Base-by-base conservation (phyloP, 1,140 invertebrate genomes). In the Oncopodura yosiiana region DNA sequence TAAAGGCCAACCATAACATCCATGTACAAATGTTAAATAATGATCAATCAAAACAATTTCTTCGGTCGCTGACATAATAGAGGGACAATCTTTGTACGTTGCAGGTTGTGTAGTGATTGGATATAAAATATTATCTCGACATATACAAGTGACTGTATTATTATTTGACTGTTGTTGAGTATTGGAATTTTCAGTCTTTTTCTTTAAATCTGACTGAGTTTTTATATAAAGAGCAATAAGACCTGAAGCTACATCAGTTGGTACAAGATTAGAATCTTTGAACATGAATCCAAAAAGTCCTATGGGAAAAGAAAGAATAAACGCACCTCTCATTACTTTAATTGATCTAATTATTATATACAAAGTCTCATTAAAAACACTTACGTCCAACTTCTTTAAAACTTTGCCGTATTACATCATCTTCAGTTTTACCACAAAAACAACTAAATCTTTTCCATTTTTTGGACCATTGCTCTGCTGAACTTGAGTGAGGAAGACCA, bases 171-270 rank as follows among this genome's bases (percentile, higher is more conserved):
- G 29, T 50, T 30, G 11, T 23, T 26, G 11, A 11, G 30, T 9
- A 21, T 24, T 18, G 42, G 8, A 12, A 39, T 24, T 48, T 37
- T 48, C 26, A 12, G 12, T 24, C n/a, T n/a, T 37, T 12, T 6
- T 41, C 21, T 4, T 27, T 29, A 19, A 11, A 36, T 8, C 11
- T 23, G 9, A 23, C 51, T 16, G 24, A 14, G 6, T 19, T 2
- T 30, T 43, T 45, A 36, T 45, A 24, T 81, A 71, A 0, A 92
- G 72, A 5, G 93, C 74, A 18, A 94, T 77, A 49, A 87, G 80
- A 11, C 87, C 90, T 9, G 87, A 87, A 38, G 87, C 78, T 12
- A 93, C 78, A 67, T 94, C 91, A 1, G 87, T 87, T 1, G 87
- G 83, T 2, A 93, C 87, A 19, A 92, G 71, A 71, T 93, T 86